Conservation (phyloP, 2,888 invertebrate species). For the Onchidella celtica region DNA sequence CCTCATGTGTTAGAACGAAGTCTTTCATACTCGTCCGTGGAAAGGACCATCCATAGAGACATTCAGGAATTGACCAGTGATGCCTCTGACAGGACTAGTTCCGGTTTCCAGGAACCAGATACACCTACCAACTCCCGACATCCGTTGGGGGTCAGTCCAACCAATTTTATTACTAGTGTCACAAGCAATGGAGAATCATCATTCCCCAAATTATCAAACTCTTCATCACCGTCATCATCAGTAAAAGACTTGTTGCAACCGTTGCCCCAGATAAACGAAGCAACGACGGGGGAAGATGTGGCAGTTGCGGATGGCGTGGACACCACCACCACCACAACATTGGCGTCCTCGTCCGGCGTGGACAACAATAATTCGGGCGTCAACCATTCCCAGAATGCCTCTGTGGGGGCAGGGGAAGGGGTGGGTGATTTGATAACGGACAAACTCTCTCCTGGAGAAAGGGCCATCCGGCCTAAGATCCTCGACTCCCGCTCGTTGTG, state of each 20-base stretch:
- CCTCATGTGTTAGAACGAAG: slow-evolving; percentile 59
- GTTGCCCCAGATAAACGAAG: slow-evolving; percentile 17
- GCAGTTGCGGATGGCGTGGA: not conserved
- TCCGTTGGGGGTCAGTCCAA: too few relatives aligned
- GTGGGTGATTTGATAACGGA: not conserved
- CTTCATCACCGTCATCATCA: not conserved
- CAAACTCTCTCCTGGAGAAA: not conserved
- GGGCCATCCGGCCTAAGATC: not conserved
- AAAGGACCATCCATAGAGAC: slow-evolving; percentile 52
- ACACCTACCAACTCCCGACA: too few relatives aligned
- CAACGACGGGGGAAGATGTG: slow-evolving; percentile 39
- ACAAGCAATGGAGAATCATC: not conserved
- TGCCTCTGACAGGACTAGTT: too few relatives aligned
- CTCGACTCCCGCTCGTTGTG: slow-evolving; percentile 28
- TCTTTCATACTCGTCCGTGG: slow-evolving; percentile 64
- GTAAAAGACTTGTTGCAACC: not conserved
- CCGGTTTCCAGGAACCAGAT: too few relatives aligned
- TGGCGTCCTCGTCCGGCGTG: not conserved
- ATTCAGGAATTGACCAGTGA: too few relatives aligned
- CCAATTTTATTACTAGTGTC: not conserved
- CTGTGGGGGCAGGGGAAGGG: not conserved
- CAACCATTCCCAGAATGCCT: slow-evolving; percentile 41
- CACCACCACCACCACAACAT: too few relatives aligned
- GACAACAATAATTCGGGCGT: not conserved
- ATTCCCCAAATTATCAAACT: not conserved